Evolutionary conservation across 23 tunicate genomes (phyloP), one percentile per base, ranked within the genome.

Genomic region (Trididemnum nubilum): DNA sequence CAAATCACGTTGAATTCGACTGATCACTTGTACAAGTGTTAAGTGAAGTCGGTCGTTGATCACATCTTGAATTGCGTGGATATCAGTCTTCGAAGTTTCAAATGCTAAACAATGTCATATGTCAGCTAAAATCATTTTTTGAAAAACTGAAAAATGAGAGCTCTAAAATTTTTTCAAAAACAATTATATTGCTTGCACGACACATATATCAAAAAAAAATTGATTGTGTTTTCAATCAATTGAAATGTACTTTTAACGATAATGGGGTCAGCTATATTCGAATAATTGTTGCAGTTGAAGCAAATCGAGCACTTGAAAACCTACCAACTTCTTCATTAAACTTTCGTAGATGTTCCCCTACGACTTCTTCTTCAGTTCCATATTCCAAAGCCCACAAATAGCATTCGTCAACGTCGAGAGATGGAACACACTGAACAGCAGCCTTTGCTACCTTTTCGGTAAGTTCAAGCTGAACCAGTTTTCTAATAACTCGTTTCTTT

Each of bases 381-480:
- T 85, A 40, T 54, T 71, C 85, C 29, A 85, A 34, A 21, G 84
- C 79, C 96, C 89, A 85, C 32, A 78, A 33, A 26, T 78, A 52
- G 51, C 89, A 90, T 5, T 80, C 85, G 33, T 85, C 86, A 77
- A 79, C 0, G 50, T 90, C 96, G 31, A 80, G 33, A 32, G 54
- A 78, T 36, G 50, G 60, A 2, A 61, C 82, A 18, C 85, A 63
- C 61, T 90, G 89, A 9, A 90, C 96, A 18, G 96, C 96, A 0
- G 96, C 96, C 65, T 90, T 90, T 49, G 96, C 96, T 39, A 73
- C 80, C 36, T 64, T 61, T 49, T 74, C 82, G 0, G 80, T 26
- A 35, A 90, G 7, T 27, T 90, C 85, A 33, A 33, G 44, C 24
- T 72, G 72, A 36, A 86, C 86, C 12, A 90, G 72, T 32, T 54